Conservation (phyloP, 1,140 invertebrate genomes). For the Agrilus planipennis region DNA sequence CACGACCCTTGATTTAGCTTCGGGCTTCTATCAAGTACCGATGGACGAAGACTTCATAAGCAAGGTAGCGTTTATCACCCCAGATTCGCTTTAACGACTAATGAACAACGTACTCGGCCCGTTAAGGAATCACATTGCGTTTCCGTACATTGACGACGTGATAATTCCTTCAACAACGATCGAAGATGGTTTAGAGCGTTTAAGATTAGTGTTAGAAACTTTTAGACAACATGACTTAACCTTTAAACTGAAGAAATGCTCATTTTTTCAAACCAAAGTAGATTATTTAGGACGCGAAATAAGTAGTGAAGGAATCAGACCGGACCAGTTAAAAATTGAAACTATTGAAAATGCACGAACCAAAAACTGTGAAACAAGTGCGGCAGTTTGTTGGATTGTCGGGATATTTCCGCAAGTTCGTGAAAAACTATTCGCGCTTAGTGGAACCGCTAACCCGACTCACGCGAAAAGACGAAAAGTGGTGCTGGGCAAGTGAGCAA, state of each 20-base stretch:
- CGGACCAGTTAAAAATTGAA: conserved; percentile 13
- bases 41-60: conserved; percentile 15
- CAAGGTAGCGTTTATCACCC: conserved; percentile 25
- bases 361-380: conserved; percentile 18
- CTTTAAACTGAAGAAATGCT: conserved; percentile 17
- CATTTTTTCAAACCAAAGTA: conserved; percentile 10
- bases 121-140: neutral
- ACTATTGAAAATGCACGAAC: conserved; percentile 21
- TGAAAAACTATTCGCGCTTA: conserved; percentile 18
- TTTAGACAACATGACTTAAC: conserved; percentile 7
- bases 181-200: conserved; percentile 12
- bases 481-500: conserved; percentile 4
- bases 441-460: conserved; percentile 19
- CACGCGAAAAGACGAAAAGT: conserved; percentile 9
- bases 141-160: conserved; percentile 5
- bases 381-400: conserved; percentile 25
- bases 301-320: neutral
- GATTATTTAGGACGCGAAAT: conserved; percentile 13
- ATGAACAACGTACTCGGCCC: conserved; percentile 16
- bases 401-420: conserved; percentile 26
- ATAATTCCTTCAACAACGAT: conserved; percentile 8
- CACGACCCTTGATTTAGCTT: conserved; percentile 12
- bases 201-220: conserved; percentile 15
- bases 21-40: conserved; percentile 19
- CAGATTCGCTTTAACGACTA: conserved; percentile 23